phyloP scores from a whole-genome alignment of 2,797 vertebrate species.

The Danio aesculapii region DNA sequence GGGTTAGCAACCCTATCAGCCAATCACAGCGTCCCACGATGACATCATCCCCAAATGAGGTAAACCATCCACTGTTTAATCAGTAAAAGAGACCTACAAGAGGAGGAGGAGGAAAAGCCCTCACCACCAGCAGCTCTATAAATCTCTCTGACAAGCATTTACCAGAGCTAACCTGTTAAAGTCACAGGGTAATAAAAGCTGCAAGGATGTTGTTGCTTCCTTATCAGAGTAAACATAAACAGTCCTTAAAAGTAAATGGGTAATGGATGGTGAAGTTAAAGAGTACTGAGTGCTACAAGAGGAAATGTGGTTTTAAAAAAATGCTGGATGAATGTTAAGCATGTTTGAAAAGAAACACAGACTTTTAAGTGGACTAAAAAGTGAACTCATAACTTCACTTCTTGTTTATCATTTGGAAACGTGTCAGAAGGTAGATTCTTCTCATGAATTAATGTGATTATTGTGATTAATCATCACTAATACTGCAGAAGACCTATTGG shows the following conservation, averaged over 20 bases:
- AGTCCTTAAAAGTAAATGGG: slow-evolving; percentile 27
- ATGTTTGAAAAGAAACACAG: neutral
- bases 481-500: too few species aligned
- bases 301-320: neutral
- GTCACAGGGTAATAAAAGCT: slow-evolving; percentile 56
- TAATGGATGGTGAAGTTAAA: slow-evolving; percentile 15
- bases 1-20: slow-evolving; percentile 66
- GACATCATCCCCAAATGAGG: slow-evolving; percentile 72
- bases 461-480: too few species aligned
- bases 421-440: too few species aligned
- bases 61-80: slow-evolving; percentile 72
- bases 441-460: too few species aligned
- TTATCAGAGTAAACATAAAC: slow-evolving; percentile 45
- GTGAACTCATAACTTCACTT: too few species aligned
- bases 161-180: slow-evolving; percentile 37
- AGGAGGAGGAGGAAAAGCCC: slow-evolving; percentile 32
- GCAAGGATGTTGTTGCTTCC: slow-evolving; percentile 47
- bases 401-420: too few species aligned
- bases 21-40: slow-evolving; percentile 66
- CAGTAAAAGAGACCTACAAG: slow-evolving; percentile 62
- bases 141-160: slow-evolving; percentile 45
- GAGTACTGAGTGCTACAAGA: neutral
- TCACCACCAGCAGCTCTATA: slow-evolving; percentile 28
- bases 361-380: neutral
- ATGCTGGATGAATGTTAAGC: neutral